phyloP scores from a whole-genome alignment of 2,888 invertebrate species.

The Biston betularia region DNA sequence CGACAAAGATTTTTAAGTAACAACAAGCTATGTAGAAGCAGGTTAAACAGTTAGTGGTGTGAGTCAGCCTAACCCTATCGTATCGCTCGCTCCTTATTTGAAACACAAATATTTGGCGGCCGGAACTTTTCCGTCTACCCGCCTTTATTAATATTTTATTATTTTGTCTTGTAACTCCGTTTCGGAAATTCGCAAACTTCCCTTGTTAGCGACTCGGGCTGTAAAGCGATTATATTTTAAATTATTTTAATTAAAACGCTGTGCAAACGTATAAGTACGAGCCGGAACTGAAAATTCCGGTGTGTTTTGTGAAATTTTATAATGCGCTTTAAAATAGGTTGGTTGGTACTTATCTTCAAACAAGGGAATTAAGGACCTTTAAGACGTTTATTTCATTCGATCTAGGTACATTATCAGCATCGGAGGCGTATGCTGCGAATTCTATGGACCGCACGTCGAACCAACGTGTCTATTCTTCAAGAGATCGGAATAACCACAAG shows the following conservation, averaged over 20 bases:
- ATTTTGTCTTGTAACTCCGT: slow-evolving; percentile 84
- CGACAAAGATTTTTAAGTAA: slow-evolving; percentile 26
- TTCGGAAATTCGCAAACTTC: slow-evolving; percentile 79
- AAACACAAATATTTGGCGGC: slow-evolving; percentile 84
- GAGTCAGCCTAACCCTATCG: slow-evolving; percentile 69
- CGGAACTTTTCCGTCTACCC: slow-evolving; percentile 83
- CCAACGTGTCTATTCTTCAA: too few relatives aligned
- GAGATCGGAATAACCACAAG: too few relatives aligned
- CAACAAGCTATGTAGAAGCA: slow-evolving; percentile 49
- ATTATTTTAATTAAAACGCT: slow-evolving; percentile 86
- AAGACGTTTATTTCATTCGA: not conserved
- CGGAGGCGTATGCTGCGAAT: too few relatives aligned
- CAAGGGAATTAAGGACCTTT: not conserved
- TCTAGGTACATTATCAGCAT: too few relatives aligned
- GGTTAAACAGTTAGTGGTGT: slow-evolving; percentile 47
- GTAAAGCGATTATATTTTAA: slow-evolving; percentile 86
- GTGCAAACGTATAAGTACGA: slow-evolving; percentile 71
- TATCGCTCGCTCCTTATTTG: slow-evolving; percentile 81
- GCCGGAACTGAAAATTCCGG: slow-evolving; percentile 29
- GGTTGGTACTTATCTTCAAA: not conserved
- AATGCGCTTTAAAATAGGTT: slow-evolving; percentile 16
- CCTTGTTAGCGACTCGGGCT: slow-evolving; percentile 77
- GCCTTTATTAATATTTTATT: slow-evolving; percentile 86
- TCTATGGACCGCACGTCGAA: too few relatives aligned
- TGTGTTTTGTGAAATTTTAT: slow-evolving; percentile 25